Evolutionary conservation across 2,888 invertebrate genomes (phyloP), one percentile per base, ranked within the genome.

Genomic region (Ditylenchus weischeri): DNA sequence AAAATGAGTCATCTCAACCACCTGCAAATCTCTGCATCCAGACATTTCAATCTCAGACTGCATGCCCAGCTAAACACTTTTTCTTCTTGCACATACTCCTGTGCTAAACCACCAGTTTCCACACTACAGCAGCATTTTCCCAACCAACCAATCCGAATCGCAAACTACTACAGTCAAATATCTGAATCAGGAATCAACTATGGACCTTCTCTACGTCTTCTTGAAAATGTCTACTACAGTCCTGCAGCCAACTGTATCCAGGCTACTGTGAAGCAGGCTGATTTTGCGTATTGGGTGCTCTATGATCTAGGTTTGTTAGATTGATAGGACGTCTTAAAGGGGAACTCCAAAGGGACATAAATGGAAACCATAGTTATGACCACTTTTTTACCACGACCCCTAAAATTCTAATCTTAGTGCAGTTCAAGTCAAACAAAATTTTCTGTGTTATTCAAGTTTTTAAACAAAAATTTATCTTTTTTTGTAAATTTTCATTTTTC

Each of bases 221-320:
- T 63, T 18, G 11, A 11, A 19, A 62, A 62, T n/a, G 59, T 36
- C 19, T 13, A 19, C 23, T 21, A 29, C 43, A 35, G 21, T 36
- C 13, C 13, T 13, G 36, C 19, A 19, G 13, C 11, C 10, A 59
- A 59, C 36, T 19, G 19, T 29, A 23, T 38, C 19, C 23, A 29
- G 11, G 59, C 19, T 13, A 35, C 13, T 19, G 43, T 35, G 13
- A 15, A 59, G 43, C 11, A 35, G 13, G 29, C 19, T 11, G n/a
- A 36, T 23, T 29, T 35, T 23, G 6, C 50, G 49, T n/a, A 36
- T 11, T 68, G 75, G 75, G 35, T 67, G n/a, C 36, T 65, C 54
- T 58, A 70, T 50, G 75, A 75, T 62, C 43, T 43, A 43, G 43
- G 43, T 43, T 15, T 43, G 15, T 43, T 8, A 11, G n/a, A n/a